phyloP scores from a whole-genome alignment of 2,113 vertebrate genomes.

The Xiphias gladius region DNA sequence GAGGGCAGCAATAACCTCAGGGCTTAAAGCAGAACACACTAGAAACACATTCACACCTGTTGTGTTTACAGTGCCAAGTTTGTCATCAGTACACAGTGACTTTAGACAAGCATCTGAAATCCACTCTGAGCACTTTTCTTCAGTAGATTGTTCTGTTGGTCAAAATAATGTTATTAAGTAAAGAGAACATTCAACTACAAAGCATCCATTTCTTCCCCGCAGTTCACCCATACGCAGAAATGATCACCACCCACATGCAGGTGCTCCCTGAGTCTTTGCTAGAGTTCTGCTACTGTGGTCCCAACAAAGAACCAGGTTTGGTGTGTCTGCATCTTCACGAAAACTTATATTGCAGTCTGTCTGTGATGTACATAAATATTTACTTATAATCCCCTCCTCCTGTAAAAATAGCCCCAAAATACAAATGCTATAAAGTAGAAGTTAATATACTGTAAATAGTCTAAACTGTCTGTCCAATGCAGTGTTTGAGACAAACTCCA shows the following conservation, averaged over 20 bases:
- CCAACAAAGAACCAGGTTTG: not conserved
- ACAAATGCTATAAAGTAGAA: no score
- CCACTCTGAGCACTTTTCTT: not conserved
- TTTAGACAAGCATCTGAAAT: not conserved
- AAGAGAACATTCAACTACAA: not conserved
- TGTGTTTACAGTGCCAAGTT: not conserved
- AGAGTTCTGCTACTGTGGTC: no score
- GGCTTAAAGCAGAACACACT: constrained; percentile 28
- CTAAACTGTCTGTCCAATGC: not conserved
- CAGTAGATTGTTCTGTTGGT: not conserved
- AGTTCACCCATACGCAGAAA: no score
- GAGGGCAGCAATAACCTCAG: constrained; percentile 61
- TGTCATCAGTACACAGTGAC: not conserved
- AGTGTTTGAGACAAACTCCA: not conserved
- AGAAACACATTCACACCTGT: constrained; percentile 3
- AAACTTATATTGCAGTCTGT: not conserved
- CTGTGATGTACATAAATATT: not conserved
- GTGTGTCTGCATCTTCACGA: not conserved
- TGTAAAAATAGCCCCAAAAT: no score
- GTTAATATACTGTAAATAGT: no score
- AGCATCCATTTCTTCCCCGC: not conserved
- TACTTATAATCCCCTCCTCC: not conserved
- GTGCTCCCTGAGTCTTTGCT: no score
- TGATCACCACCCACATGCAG: no score
- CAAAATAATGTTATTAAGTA: not conserved